phyloP scores from a whole-genome alignment of 2,888 invertebrate species.

The Eupelmus urozonus region DNA sequence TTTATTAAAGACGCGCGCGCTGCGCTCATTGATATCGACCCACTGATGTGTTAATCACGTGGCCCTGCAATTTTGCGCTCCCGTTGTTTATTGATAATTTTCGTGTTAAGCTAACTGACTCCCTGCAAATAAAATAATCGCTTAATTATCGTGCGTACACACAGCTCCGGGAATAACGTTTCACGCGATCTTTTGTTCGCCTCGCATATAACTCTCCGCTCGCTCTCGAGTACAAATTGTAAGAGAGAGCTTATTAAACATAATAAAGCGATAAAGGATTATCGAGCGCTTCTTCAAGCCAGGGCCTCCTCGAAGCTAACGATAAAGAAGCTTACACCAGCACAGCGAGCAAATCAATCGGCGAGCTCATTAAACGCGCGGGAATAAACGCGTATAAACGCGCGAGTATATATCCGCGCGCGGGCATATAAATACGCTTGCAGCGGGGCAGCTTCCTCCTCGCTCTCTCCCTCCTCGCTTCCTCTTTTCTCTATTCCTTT shows the following conservation, averaged over 20 bases:
- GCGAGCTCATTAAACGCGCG: conserved; percentile 39
- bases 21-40: conserved; percentile 27
- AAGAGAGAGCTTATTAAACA: neutral
- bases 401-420: neutral
- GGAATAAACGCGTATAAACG: conserved; percentile 1
- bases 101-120: neutral
- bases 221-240: no score
- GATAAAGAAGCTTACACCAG: conserved; percentile 14
- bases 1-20: conserved; percentile 17
- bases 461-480: conserved; percentile 44
- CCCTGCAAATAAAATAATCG: no score
- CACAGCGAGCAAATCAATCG: conserved; percentile 44
- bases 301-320: no score
- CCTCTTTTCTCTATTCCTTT: conserved; percentile 44
- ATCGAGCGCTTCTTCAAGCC: neutral
- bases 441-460: conserved; percentile 29
- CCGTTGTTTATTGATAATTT: conserved; percentile 16
- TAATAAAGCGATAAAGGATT: conserved; percentile 43
- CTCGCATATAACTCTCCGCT: no score
- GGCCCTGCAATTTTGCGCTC: conserved; percentile 27
- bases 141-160: no score
- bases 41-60: conserved; percentile 34
- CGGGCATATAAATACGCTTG: neutral
- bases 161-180: no score
- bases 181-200: no score